These are phyloP conservation scores for Galemys pyrenaicus DNA, from an alignment of 2,113 vertebrate species.

Conservation along the genomic window DNA sequence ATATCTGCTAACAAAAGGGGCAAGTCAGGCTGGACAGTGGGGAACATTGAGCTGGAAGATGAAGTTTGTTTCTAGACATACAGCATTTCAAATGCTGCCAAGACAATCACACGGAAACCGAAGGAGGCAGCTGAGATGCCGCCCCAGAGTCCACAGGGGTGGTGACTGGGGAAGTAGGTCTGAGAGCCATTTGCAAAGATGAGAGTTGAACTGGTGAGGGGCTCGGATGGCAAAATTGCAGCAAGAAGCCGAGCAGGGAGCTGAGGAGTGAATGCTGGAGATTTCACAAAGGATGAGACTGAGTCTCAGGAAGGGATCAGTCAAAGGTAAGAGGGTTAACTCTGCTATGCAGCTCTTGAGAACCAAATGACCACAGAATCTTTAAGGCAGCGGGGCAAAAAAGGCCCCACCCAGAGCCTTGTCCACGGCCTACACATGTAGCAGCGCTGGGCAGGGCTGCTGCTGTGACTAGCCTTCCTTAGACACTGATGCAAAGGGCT, in stretches of 20 bases:
- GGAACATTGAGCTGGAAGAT: neutral
- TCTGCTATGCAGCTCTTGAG: neutral
- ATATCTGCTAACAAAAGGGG: neutral
- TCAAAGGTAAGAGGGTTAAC: neutral
- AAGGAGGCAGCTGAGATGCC: neutral
- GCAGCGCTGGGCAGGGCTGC: fast-evolving
- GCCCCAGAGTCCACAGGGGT: neutral
- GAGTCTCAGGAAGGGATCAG: neutral
- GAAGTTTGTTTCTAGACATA: neutral
- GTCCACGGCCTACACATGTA: neutral
- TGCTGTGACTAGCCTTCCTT: fast-evolving
- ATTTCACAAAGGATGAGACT: neutral
- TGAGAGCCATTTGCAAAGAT: neutral
- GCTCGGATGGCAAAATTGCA: neutral
- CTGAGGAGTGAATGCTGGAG: neutral
- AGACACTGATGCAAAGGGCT: neutral
- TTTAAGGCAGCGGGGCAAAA: fast-evolving
- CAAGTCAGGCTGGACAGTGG: neutral
- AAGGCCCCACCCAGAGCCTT: neutral
- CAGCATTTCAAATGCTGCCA: neutral
- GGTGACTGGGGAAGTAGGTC: neutral
- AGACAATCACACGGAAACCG: neutral
- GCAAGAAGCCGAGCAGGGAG: neutral
- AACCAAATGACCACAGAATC: neutral
- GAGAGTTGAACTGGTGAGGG: neutral